phyloP scores from a whole-genome alignment of 2,797 vertebrate genomes.

The Leuciscus waleckii region DNA sequence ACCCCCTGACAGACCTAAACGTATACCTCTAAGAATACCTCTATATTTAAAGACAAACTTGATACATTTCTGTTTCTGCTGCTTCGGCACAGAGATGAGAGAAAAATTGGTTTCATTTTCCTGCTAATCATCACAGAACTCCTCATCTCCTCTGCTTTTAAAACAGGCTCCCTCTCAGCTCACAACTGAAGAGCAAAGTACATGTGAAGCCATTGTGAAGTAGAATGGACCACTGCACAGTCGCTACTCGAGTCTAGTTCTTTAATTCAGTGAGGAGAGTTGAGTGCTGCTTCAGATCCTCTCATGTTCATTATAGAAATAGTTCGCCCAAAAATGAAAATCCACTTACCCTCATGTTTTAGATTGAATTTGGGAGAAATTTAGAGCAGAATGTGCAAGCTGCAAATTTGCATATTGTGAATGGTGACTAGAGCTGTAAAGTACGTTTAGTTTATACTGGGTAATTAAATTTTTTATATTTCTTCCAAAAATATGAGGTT shows the following conservation, averaged over 20 bases:
- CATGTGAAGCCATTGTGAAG: neutral
- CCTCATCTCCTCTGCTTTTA: neutral
- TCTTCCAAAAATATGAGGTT: neutral
- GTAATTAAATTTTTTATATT: neutral
- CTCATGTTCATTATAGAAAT: neutral
- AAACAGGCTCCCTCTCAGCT: neutral
- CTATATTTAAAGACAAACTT: neutral
- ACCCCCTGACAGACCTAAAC: neutral
- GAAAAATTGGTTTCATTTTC: constrained; percentile 26
- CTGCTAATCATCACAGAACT: constrained; percentile 26
- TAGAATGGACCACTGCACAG: neutral
- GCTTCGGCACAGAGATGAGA: constrained; percentile 22
- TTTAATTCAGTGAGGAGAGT: neutral
- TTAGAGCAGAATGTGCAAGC: neutral
- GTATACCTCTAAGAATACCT: constrained; percentile 8
- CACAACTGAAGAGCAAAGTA: neutral
- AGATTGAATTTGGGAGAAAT: neutral
- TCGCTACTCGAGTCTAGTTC: neutral
- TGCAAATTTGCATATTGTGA: neutral
- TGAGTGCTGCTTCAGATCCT: constrained; percentile 7
- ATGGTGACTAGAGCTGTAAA: neutral
- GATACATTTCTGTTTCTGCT: constrained; percentile 13
- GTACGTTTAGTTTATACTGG: neutral
- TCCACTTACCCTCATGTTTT: neutral
- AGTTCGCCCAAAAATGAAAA: neutral